phyloP scores from a whole-genome alignment of 2,888 invertebrate genomes.

The Geophilus truncorum region DNA sequence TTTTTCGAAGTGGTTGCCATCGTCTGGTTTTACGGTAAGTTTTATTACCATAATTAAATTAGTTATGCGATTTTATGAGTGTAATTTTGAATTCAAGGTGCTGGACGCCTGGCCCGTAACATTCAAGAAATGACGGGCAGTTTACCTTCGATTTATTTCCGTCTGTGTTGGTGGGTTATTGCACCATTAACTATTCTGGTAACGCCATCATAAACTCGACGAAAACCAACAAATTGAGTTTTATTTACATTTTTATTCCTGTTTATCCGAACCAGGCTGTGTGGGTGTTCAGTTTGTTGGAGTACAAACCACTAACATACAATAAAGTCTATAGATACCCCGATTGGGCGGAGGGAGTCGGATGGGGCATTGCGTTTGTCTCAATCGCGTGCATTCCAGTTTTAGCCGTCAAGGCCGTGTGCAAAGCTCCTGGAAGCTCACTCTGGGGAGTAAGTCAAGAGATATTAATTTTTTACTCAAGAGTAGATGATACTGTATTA shows the following conservation, averaged over 20 bases:
- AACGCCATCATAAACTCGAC: no score
- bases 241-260: not conserved
- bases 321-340: conserved; percentile 74
- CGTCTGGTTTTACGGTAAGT: conserved; percentile 74
- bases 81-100: conserved; percentile 49
- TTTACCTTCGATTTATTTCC: conserved; percentile 72
- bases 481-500: no score
- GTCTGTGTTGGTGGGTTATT: conserved; percentile 77
- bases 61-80: not conserved
- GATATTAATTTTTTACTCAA: no score
- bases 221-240: no score
- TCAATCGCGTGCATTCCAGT: conserved; percentile 81
- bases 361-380: conserved; percentile 78
- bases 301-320: conserved; percentile 79
- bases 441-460: conserved; percentile 66
- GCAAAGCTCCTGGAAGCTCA: conserved; percentile 65
- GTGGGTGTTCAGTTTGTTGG: conserved; percentile 82
- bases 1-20: conserved; percentile 90
- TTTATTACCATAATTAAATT: conserved; percentile 40
- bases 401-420: conserved; percentile 66
- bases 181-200: conserved; percentile 72
- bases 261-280: conserved; percentile 57
- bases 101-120: conserved; percentile 69
- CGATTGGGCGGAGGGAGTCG: conserved; percentile 71
- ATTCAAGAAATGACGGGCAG: conserved; percentile 85